Base-by-base conservation (phyloP, 2,797 vertebrate genomes). In the Danio kyathit region DNA sequence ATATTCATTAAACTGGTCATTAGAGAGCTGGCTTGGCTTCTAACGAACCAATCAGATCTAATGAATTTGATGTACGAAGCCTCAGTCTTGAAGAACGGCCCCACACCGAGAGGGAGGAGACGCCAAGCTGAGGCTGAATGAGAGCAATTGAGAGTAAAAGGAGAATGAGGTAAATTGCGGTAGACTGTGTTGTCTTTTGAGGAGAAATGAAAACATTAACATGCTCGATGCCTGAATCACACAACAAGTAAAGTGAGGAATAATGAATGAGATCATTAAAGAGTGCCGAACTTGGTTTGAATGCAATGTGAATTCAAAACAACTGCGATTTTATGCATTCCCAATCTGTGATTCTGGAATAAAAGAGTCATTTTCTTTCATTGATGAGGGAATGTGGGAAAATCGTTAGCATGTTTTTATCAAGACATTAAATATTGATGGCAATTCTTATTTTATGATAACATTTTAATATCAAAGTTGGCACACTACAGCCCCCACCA, bases 1-100 rank as follows among this genome's bases (percentile, higher is more conserved):
- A 88, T 87, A 89, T 87, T 89, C 84, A 88, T 87, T 88, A 86
- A 86, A 87, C 52, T 78, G 78, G 56, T 74, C 77, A 87, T 88
- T 84, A 87, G 75, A 85, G 80, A 88, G 80, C 79, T 86, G 86
- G 84, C 85, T 86, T 84, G 72, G 74, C 83, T 84, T 82, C 84
- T 84, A 84, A 87, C 84, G 80, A 85, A 88, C 88, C 84, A 87
- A 86, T 88, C 82, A 87, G 72, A 84, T 76, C 65, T 83, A 87
- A 87, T 85, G 82, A 86, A 84, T 85, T 82, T 79, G 77, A 87
- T 76, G 78, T 44, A 74, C 72, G 77, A 78, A 71, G 80, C 60
- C 76, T 85, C 75, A 48, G 63, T 70, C 83, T 81, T 88, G 83
- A 83, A 86, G 74, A 82, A 59, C 29, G 76, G 49, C 67, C 74